Conservation (phyloP, 1,140 invertebrate species). For the Frieseomelitta varia region DNA sequence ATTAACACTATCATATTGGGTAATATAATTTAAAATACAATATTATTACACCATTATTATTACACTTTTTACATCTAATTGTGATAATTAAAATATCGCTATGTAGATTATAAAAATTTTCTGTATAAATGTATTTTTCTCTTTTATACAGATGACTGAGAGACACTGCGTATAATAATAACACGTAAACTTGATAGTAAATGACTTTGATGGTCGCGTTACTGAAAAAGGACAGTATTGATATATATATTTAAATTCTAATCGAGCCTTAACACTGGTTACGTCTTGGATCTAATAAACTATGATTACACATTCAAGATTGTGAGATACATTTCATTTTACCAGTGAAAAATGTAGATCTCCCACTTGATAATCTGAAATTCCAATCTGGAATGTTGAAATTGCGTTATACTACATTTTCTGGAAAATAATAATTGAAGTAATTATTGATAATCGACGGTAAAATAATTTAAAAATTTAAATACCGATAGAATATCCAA, state of each 20-base stretch:
- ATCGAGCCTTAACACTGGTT: not conserved
- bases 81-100: not conserved
- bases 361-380: not conserved
- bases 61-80: not conserved
- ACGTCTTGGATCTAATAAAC: not conserved
- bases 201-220: not conserved
- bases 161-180: not conserved
- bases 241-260: constrained; percentile 25
- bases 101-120: not conserved
- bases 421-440: not conserved
- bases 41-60: not conserved
- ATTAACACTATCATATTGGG: not conserved
- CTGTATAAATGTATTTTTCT: not conserved
- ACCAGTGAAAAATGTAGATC: not conserved
- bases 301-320: not conserved
- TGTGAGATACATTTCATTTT: not conserved
- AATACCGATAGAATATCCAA: no score
- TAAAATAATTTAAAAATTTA: not conserved
- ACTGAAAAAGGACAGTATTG: not conserved
- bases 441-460: not conserved
- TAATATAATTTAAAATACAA: not conserved
- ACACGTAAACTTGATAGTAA: constrained; percentile 8
- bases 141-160: no score
- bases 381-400: not conserved
- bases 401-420: not conserved